These are phyloP conservation scores for Litocranius walleri DNA, from an alignment of 2,113 vertebrate genomes.

Conservation along the genomic window DNA sequence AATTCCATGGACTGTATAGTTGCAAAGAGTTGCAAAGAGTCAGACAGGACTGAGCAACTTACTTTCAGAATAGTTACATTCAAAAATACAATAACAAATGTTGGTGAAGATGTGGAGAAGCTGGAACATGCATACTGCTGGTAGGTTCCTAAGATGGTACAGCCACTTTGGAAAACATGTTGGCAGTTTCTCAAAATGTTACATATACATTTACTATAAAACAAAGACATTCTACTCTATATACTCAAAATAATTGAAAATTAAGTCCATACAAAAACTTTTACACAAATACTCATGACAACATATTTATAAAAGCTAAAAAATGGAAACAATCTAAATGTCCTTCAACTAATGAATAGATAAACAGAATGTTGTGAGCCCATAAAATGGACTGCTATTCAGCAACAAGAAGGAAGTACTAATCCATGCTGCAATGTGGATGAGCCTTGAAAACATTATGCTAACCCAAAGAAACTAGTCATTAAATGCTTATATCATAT, in stretches of 20 bases:
- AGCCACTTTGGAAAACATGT: background rate
- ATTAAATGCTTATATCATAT: background rate
- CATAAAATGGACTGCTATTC: background rate
- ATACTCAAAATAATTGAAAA: background rate
- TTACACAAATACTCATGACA: background rate
- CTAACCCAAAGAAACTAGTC: background rate
- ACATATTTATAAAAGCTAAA: background rate
- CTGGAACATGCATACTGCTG: background rate
- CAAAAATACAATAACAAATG: background rate
- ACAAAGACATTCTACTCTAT: background rate
- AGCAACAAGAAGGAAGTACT: background rate
- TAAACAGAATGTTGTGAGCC: background rate
- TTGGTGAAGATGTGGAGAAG: background rate
- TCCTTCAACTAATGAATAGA: background rate
- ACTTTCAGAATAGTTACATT: background rate
- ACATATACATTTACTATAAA: slow-evolving; percentile 2
- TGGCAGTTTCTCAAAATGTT: background rate
- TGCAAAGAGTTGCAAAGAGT: background rate
- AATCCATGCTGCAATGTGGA: background rate
- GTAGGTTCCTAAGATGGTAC: background rate
- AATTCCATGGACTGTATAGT: background rate
- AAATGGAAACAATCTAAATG: background rate
- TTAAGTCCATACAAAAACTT: background rate
- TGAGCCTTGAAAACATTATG: background rate
- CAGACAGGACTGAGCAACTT: background rate